Percentiles rank a stretch among this genome's conserved stretches.
phyloP scores from a whole-genome alignment of 2,888 invertebrate species.

The Ypsolopha scabrella region DNA sequence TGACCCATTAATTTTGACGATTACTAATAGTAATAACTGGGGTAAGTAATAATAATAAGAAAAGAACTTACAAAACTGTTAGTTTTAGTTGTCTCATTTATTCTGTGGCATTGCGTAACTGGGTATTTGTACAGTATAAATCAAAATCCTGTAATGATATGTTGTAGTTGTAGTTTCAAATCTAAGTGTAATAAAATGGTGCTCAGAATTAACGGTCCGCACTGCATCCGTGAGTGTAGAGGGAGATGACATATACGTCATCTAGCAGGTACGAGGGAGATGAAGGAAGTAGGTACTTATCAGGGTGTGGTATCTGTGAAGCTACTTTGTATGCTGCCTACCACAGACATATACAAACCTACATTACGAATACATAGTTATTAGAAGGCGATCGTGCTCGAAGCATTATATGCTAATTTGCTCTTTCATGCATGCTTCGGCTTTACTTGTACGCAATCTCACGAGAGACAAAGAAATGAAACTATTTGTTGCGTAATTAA shows the following conservation, averaged over 20 bases:
- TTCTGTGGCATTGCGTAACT: too few relatives aligned
- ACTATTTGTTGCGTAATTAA: too few relatives aligned
- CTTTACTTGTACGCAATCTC: constrained; percentile 18
- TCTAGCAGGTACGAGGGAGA: constrained; percentile 35
- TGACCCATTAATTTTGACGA: too few relatives aligned
- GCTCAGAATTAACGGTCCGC: constrained; percentile 21
- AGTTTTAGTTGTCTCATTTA: too few relatives aligned
- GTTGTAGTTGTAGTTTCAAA: constrained; percentile 13
- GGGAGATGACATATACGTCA: constrained; percentile 15
- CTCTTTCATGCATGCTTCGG: constrained; percentile 33
- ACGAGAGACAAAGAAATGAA: background rate
- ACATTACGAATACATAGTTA: background rate
- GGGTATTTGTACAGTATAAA: too few relatives aligned
- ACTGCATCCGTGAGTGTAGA: constrained; percentile 22
- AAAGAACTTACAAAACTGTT: too few relatives aligned
- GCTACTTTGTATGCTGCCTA: constrained; percentile 45
- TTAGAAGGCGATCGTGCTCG: constrained; percentile 29
- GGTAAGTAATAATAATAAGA: too few relatives aligned
- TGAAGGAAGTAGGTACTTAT: constrained; percentile 21
- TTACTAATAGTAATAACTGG: too few relatives aligned
- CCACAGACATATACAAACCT: constrained; percentile 11
- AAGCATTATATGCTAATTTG: constrained; percentile 51
- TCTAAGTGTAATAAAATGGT: constrained; percentile 26
- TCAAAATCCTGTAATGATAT: too few relatives aligned
- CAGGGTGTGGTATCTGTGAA: constrained; percentile 54